Conservation (phyloP, 2,797 vertebrate genomes). For the Coccyzus lansbergi region DNA sequence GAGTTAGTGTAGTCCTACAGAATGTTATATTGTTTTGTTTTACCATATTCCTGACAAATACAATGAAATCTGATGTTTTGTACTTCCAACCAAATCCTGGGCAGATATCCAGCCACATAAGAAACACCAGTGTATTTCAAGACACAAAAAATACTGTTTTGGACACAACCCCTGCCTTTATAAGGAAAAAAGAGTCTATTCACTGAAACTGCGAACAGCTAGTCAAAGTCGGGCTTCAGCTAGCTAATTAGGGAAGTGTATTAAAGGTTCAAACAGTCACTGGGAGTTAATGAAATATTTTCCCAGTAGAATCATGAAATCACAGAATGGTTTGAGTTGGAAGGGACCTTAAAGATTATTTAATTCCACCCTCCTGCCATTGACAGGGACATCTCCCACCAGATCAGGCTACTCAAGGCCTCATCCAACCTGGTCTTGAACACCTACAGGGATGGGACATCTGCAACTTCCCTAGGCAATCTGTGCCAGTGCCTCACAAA, state of each 20-base stretch:
- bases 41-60: constrained; percentile 4
- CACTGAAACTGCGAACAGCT: background rate
- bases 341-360: too few species aligned
- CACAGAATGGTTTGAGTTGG: too few species aligned
- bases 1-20: constrained; percentile 17
- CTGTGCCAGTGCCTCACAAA: too few species aligned
- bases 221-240: background rate
- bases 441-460: too few species aligned
- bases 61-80: background rate
- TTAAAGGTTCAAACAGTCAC: background rate
- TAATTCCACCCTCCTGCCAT: too few species aligned
- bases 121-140: constrained; percentile 3
- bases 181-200: background rate
- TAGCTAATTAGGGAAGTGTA: background rate
- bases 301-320: background rate
- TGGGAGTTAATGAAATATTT: background rate
- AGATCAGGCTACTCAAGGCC: too few species aligned
- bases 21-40: background rate
- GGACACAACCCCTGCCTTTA: background rate
- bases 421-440: too few species aligned
- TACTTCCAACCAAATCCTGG: background rate
- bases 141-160: background rate
- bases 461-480: too few species aligned
- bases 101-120: background rate
- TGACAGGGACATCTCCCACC: too few species aligned